Conservation (phyloP, 2,113 vertebrate genomes). For the Amazona vittata region DNA sequence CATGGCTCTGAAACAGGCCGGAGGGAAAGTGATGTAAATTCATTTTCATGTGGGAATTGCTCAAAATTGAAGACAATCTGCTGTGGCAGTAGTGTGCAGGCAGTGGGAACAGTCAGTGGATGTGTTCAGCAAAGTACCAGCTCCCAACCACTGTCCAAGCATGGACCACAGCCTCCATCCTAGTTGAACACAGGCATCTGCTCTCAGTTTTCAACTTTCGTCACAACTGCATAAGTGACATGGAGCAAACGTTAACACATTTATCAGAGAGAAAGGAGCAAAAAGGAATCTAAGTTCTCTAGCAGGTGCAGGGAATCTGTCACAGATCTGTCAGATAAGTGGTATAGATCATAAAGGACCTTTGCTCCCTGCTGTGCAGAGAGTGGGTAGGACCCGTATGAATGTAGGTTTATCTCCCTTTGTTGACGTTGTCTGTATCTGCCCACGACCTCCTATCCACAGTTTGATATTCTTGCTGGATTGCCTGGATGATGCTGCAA, state of each 20-base stretch:
- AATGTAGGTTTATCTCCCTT: not conserved
- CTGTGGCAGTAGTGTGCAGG: accelerated
- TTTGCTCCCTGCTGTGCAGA: not conserved
- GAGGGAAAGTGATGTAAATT: not conserved
- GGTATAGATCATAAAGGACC: not conserved
- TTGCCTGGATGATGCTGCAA: not conserved
- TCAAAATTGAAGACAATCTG: not conserved
- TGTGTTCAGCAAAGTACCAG: not conserved
- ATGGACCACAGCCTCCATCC: not conserved
- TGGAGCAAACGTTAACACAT: accelerated
- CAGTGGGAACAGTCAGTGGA: accelerated
- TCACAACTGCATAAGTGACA: accelerated
- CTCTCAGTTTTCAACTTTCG: not conserved
- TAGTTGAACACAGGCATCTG: not conserved
- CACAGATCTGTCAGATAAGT: not conserved
- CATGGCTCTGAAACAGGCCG: not conserved
- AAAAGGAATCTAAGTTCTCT: accelerated
- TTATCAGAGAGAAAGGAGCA: not conserved
- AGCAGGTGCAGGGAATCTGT: not conserved
- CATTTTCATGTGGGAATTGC: not conserved
- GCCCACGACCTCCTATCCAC: not conserved
- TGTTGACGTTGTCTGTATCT: not conserved
- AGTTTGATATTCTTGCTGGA: not conserved
- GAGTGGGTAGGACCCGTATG: not conserved
- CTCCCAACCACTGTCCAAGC: not conserved